Conservation (phyloP, 2,888 invertebrate genomes). For the Psylliodes chrysocephalus region DNA sequence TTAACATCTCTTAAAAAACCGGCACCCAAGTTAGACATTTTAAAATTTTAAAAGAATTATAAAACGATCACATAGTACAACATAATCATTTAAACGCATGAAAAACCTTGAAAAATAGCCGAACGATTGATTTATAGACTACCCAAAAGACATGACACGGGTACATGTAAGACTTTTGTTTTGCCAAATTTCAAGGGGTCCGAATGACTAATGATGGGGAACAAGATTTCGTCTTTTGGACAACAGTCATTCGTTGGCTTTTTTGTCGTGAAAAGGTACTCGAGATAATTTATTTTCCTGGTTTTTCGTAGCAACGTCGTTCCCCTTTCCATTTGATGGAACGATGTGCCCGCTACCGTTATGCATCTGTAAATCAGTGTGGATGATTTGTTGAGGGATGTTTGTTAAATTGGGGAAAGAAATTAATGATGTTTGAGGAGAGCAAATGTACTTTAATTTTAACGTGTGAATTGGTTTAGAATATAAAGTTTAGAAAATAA, state of each 20-base stretch:
- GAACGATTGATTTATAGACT: background rate
- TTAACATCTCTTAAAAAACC: too few relatives aligned
- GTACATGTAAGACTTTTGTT: conserved; percentile 7
- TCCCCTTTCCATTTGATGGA: background rate
- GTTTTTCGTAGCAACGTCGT: background rate
- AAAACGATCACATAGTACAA: too few relatives aligned
- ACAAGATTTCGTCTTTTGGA: conserved; percentile 5
- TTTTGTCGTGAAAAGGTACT: conserved; percentile 10
- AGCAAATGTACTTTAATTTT: too few relatives aligned
- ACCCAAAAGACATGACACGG: background rate
- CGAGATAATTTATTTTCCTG: conserved; percentile 16
- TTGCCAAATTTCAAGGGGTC: conserved; percentile 5
- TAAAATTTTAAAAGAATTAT: too few relatives aligned
- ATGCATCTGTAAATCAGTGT: background rate
- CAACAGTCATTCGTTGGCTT: background rate
- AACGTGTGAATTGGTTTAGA: too few relatives aligned
- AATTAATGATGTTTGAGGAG: too few relatives aligned
- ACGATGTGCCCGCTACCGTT: background rate
- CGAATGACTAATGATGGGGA: conserved; percentile 12
- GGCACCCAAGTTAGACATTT: too few relatives aligned
- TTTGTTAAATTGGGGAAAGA: too few relatives aligned
- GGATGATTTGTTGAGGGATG: background rate
- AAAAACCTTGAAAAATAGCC: too few relatives aligned
- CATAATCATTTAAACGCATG: too few relatives aligned
- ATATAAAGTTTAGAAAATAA: too few relatives aligned